These are phyloP conservation scores for Pelodiscus sinensis DNA, from an alignment of 2,113 vertebrate species.

Conservation along the genomic window DNA sequence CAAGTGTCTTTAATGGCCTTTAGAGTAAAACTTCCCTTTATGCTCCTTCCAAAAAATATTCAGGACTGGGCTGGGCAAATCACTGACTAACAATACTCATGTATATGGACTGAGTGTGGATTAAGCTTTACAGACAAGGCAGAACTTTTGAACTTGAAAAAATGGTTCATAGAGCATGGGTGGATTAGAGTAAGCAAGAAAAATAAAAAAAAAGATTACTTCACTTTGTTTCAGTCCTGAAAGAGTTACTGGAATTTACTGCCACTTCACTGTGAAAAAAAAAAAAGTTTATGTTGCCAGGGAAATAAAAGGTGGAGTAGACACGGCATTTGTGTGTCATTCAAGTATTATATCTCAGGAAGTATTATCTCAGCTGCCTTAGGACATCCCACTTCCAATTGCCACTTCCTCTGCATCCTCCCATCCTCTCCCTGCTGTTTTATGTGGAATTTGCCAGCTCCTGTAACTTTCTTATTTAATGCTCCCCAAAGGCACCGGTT, in stretches of 20 bases:
- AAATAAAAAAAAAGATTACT: neutral
- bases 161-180: neutral
- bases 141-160: neutral
- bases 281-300: neutral
- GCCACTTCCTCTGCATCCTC: conserved; percentile 52
- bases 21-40: neutral
- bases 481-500: neutral
- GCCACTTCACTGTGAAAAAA: neutral
- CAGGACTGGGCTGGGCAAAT: neutral
- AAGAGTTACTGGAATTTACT: conserved; percentile 28
- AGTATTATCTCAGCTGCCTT: conserved; percentile 40
- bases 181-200: neutral
- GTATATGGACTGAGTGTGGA: neutral
- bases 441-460: conserved; percentile 26
- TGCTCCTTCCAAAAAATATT: neutral
- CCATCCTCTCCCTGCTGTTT: conserved; percentile 68
- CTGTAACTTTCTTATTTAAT: conserved; percentile 33
- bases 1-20: neutral
- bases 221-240: neutral
- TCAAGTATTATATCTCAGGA: conserved; percentile 45
- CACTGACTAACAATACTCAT: neutral
- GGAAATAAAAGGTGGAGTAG: conserved; percentile 43
- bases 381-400: conserved; percentile 16
- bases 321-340: neutral
- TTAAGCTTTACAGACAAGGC: neutral